These are phyloP conservation scores for Luffia ferchaultella DNA, from an alignment of 2,888 invertebrate genomes.

Conservation along the genomic window DNA sequence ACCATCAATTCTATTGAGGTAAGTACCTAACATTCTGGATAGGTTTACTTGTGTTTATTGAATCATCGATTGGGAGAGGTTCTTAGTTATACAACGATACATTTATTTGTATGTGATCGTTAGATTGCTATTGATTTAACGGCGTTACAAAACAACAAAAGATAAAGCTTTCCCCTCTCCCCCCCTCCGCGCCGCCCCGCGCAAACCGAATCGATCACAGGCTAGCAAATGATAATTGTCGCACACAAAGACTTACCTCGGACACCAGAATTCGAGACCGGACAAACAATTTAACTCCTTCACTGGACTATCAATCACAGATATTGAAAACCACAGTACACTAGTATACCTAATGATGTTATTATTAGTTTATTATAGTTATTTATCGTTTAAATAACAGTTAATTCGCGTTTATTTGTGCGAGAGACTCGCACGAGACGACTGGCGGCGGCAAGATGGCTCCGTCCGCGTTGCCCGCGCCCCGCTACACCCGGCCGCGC, in stretches of 20 bases:
- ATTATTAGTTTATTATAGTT: slow-evolving; percentile 18
- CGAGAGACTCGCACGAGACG: slow-evolving; percentile 58
- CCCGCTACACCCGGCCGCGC: slow-evolving; percentile 44
- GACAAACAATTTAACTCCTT: slow-evolving; percentile 35
- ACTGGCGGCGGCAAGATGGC: slow-evolving; percentile 62
- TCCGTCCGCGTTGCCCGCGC: slow-evolving; percentile 38
- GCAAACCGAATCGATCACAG: slow-evolving; percentile 47
- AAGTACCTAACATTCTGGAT: too few relatives aligned
- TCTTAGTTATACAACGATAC: too few relatives aligned
- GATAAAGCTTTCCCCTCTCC: slow-evolving; percentile 34
- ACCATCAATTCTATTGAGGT: too few relatives aligned
- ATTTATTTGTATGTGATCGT: too few relatives aligned
- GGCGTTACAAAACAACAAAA: slow-evolving; percentile 63
- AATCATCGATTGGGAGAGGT: too few relatives aligned
- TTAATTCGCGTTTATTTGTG: slow-evolving; percentile 44
- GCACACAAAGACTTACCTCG: slow-evolving; percentile 64
- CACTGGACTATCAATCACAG: slow-evolving; percentile 40
- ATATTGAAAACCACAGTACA: slow-evolving; percentile 21
- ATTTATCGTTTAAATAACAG: slow-evolving; percentile 28
- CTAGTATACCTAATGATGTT: background rate
- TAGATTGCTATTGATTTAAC: slow-evolving; percentile 62
- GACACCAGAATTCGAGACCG: slow-evolving; percentile 53
- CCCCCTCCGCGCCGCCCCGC: slow-evolving; percentile 43
- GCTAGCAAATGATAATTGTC: slow-evolving; percentile 55
- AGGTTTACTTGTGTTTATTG: too few relatives aligned